Base-by-base conservation (phyloP, 2,888 invertebrate species). In the Mellilla xanthometata region DNA sequence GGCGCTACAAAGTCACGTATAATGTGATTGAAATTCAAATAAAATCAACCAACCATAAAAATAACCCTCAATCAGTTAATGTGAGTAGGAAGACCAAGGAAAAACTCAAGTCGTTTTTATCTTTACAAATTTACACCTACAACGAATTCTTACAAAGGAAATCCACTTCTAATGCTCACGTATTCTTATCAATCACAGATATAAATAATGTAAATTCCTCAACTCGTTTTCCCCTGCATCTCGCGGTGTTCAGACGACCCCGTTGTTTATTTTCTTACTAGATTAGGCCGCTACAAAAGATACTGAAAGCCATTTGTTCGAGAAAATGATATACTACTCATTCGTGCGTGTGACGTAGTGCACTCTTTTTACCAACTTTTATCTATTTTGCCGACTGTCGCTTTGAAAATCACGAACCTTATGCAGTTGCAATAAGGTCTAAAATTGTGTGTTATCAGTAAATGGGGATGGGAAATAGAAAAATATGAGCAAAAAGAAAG, bases 281-380 rank as follows among this genome's bases (percentile, higher is more conserved):
- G 83, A 86, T 86, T 86, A 85, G 77, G 69, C 76, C 65, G 81
- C 72, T 74, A 76, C 72, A 73, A 72, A 69, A 75, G 72, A 79
- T 81, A 72, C 70, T 65, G 69, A 59, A 60, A 65, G 58, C 73
- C 82, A 87, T 87, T 87, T 83, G 78, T 88, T 77, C 76, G 76
- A 81, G 79, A 74, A 83, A 78, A 86, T 87, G 87, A 88, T 86
- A 83, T 81, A 88, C 75, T 73, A 72, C 68, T 64, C 76, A 68
- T 62, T 68, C 88, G 88, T 88, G 88, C 88, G 87, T 83, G 65
- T 75, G 81, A 81, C 76, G 68, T 74, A 73, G 71, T 65, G 75
- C 68, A 66, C 59, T 56, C 55, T 51, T 63, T 62, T 52, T 49
- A 62, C 72, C 63, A 75, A 68, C 52, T 54, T 65, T 24, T 24